These are phyloP conservation scores for Chelmon rostratus DNA, from an alignment of 2,797 vertebrate species.

Conservation along the genomic window DNA sequence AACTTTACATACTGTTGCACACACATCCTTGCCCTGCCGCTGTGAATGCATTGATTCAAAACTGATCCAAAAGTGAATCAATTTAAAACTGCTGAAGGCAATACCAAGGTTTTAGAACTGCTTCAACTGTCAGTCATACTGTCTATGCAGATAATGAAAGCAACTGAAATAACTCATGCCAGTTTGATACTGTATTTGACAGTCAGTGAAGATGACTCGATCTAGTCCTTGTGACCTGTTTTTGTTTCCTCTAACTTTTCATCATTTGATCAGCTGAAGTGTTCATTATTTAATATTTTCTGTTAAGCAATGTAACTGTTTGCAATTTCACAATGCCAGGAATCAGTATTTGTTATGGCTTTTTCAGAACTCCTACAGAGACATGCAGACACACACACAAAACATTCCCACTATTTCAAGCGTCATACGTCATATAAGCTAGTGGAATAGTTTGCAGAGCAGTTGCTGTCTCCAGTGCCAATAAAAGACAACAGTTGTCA, in stretches of 20 bases:
- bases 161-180: neutral
- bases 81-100: neutral
- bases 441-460: constrained; percentile 18
- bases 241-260: neutral
- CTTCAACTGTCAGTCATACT: neutral
- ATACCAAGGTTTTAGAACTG: no score
- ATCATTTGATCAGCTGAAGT: neutral
- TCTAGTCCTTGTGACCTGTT: neutral
- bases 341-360: constrained; percentile 7
- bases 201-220: neutral
- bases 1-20: neutral
- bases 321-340: neutral
- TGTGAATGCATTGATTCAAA: neutral
- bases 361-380: neutral
- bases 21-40: neutral
- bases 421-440: neutral
- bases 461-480: constrained; percentile 45
- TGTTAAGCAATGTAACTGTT: neutral
- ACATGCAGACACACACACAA: constrained; percentile 3
- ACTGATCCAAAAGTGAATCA: neutral
- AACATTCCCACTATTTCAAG: constrained; percentile 30
- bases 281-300: no score
- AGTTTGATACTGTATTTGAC: neutral
- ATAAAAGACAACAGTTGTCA: constrained; percentile 56
- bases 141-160: neutral